Percentiles rank a stretch among this genome's conserved stretches.
Evolutionary conservation across 2,797 vertebrate species (phyloP).

Genomic region (Aselliscus stoliczkanus): DNA sequence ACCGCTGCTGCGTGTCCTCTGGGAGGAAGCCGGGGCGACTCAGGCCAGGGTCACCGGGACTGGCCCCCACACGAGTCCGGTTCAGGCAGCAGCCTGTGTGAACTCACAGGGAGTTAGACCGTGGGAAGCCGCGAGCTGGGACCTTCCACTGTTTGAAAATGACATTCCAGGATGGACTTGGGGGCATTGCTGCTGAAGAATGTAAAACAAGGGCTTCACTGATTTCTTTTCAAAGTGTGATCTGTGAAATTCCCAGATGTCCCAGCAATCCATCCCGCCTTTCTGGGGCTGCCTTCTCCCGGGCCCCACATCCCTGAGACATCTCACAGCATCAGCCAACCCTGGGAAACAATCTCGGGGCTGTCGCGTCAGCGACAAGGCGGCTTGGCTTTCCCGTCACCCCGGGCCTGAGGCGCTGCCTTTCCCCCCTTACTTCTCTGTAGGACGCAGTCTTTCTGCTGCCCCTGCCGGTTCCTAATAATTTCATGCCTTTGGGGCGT

Average conservation of each 20-base stretch:
- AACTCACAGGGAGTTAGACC: background rate
- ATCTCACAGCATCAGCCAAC: background rate
- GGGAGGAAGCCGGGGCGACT: background rate
- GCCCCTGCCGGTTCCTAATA: background rate
- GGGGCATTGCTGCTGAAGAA: background rate
- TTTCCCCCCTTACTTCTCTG: background rate
- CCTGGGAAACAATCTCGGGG: background rate
- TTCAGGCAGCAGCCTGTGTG: background rate
- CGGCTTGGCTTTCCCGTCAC: fast-evolving
- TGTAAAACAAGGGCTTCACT: background rate
- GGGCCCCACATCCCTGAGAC: background rate
- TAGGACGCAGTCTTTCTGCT: background rate
- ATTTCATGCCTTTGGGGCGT: background rate
- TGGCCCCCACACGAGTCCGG: background rate
- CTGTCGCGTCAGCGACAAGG: background rate
- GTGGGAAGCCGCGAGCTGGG: conserved; percentile 1
- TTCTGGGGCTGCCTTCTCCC: background rate
- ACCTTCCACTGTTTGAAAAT: background rate
- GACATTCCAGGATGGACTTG: background rate
- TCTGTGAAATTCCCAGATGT: conserved; percentile 1
- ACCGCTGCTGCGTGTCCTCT: background rate
- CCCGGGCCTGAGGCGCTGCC: background rate
- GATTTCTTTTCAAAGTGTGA: background rate
- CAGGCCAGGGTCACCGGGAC: background rate
- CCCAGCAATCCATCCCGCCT: background rate